A percentile compares a stretch with the other conserved stretches of the same genome.
These are phyloP conservation scores for Agonopterix alstromeriana DNA, from an alignment of 2,888 invertebrate genomes.

Conservation along the genomic window DNA sequence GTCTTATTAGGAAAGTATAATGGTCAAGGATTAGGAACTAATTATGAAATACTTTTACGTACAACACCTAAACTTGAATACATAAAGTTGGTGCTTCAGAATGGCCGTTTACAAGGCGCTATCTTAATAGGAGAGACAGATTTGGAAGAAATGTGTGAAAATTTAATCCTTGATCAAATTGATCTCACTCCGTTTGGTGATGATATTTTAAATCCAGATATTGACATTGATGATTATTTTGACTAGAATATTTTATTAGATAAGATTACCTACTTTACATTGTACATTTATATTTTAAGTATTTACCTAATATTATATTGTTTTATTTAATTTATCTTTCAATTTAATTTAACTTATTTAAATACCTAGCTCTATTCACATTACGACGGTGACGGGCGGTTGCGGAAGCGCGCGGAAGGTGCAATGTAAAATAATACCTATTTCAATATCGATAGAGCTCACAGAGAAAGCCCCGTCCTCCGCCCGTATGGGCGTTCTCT, in stretches of 20 bases:
- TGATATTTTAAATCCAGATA: conserved; percentile 94
- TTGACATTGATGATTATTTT: conserved; percentile 99
- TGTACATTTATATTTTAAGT: no score
- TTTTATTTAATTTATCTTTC: no score
- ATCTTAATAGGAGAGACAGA: conserved; percentile 98
- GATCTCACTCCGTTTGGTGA: conserved; percentile 93
- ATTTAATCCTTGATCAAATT: conserved; percentile 95
- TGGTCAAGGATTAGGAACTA: conserved; percentile 88
- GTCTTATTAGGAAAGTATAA: conserved; percentile 94
- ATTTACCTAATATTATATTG: no score
- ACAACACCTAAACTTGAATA: conserved; percentile 89
- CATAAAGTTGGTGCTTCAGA: conserved; percentile 90
- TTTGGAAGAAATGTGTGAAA: conserved; percentile 98
- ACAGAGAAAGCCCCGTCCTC: no score
- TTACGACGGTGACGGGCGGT: no score
- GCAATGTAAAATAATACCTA: no score
- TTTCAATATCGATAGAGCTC: no score
- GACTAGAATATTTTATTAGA: conserved; percentile 76
- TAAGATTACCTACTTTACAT: no score
- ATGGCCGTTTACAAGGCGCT: conserved; percentile 93
- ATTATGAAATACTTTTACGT: conserved; percentile 90
- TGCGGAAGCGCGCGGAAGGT: no score
- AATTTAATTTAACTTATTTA: no score
- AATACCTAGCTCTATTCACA: no score
- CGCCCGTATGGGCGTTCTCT: no score